A percentile compares a stretch with the other conserved stretches of the same genome.
Conservation (phyloP, 2,888 invertebrate species). For the Phoenoteleia sp. region DNA sequence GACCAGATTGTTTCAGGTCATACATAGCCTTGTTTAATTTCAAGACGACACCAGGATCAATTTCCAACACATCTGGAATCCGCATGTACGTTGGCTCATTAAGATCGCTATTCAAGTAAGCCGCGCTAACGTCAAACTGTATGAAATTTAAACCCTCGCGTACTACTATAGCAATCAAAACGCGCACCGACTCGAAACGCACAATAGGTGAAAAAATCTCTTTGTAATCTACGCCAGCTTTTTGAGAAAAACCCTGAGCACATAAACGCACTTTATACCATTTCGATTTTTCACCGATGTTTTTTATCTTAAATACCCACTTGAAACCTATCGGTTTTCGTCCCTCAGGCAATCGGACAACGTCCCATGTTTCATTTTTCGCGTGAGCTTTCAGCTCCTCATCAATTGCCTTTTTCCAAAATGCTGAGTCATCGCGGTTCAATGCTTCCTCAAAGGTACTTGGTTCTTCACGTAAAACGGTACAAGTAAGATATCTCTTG, state of each 20-base stretch:
- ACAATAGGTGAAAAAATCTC: constrained; percentile 56
- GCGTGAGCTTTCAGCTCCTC: constrained; percentile 66
- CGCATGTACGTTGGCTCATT: constrained; percentile 55
- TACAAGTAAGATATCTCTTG: constrained; percentile 10
- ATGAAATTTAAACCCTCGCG: constrained; percentile 18
- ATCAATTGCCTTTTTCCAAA: constrained; percentile 48
- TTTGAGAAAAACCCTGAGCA: constrained; percentile 56
- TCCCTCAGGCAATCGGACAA: constrained; percentile 18
- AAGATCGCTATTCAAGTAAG: constrained; percentile 26
- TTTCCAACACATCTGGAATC: constrained; percentile 46
- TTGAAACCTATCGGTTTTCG: constrained; percentile 23
- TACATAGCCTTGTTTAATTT: constrained; percentile 58
- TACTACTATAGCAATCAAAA: constrained; percentile 31
- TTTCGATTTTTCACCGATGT: neutral
- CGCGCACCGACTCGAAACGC: constrained; percentile 46
- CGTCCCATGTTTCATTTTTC: constrained; percentile 53
- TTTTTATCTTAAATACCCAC: constrained; percentile 45
- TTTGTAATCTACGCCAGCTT: constrained; percentile 21
- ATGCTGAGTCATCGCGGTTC: constrained; percentile 15
- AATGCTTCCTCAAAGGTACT: constrained; percentile 51
- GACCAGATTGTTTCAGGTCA: constrained; percentile 64
- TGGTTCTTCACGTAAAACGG: constrained; percentile 12
- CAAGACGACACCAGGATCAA: constrained; percentile 6
- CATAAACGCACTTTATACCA: constrained; percentile 44
- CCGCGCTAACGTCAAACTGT: constrained; percentile 35